Base-by-base conservation (phyloP, 2,797 vertebrate genomes). In the Helicolenus hilgendorfi region DNA sequence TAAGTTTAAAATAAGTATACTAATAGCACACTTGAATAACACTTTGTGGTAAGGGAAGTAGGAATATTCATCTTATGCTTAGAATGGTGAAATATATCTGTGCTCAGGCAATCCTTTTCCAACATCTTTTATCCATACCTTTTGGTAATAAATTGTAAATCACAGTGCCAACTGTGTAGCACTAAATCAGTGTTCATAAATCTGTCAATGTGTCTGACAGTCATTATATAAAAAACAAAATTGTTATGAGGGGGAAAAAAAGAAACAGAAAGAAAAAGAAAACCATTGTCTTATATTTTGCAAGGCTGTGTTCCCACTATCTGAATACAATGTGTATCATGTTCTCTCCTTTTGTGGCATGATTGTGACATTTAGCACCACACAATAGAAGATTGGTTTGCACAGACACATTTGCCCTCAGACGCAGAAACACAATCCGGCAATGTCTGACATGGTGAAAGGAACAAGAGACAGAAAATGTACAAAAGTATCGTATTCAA, bases 371-470 rank as follows among this genome's bases (percentile, higher is more conserved):
- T 89, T 81, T 67, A 76, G 85, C 69, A 65, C 72, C 80, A 78
- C 86, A 93, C 88, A 94, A 90, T 89, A 87, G 88, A 72, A 84
- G 77, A 89, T 69, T 89, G 83, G 85, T 90, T 88, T 84, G 85
- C 69, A 53, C 11, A 88, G 81, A 87, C 84, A 90, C 88, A 85
- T 93, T 84, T 84, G 74, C 83, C 80, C 71, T 81, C 72, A 88
- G 79, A 84, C 63, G 3, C 73, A 84, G 92, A 93, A 95, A 96
- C 86, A 83, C 58, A 92, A 95, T 80, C 83, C 87, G 41, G 35
- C 78, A 87, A 79, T 76, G 84, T 95, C 89, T 89, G 71, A 91
- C 83, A 64, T 33, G 74, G 75, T 79, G 72, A 91, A 76, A 75
- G 71, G 33, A 85, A 79, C 72, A 56, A 63, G 55, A n/a, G 73